phyloP scores from a whole-genome alignment of 2,113 vertebrate species.

The Crotalus viridis region DNA sequence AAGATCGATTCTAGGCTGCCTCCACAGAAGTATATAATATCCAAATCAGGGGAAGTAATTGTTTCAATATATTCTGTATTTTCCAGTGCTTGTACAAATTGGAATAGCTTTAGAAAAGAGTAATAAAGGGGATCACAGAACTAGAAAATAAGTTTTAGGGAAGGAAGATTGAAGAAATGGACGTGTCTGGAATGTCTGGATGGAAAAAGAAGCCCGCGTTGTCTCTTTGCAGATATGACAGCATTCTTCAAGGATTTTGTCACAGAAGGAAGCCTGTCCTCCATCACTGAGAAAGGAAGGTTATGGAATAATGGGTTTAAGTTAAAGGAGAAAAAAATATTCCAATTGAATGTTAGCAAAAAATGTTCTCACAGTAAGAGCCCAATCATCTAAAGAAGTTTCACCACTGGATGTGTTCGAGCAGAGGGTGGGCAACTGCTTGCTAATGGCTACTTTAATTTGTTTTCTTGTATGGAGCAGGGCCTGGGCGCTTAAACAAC shows the following conservation, averaged over 20 bases:
- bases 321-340: background rate
- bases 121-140: background rate
- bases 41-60: background rate
- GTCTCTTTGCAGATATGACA: background rate
- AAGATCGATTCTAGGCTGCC: background rate
- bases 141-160: background rate
- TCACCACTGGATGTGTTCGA: background rate
- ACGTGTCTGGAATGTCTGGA: background rate
- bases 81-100: background rate
- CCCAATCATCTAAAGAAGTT: background rate
- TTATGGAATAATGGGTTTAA: background rate
- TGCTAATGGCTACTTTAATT: background rate
- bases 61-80: background rate
- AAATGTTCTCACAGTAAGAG: background rate
- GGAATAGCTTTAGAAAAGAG: background rate
- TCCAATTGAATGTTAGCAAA: background rate
- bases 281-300: background rate
- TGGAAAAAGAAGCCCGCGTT: background rate
- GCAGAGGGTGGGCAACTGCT: background rate
- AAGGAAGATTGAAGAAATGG: background rate
- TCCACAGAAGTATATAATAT: background rate
- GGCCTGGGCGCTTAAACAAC: background rate
- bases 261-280: background rate
- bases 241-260: background rate
- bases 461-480: background rate